Conservation (phyloP, 2,888 invertebrate species). For the Thera obeliscata region DNA sequence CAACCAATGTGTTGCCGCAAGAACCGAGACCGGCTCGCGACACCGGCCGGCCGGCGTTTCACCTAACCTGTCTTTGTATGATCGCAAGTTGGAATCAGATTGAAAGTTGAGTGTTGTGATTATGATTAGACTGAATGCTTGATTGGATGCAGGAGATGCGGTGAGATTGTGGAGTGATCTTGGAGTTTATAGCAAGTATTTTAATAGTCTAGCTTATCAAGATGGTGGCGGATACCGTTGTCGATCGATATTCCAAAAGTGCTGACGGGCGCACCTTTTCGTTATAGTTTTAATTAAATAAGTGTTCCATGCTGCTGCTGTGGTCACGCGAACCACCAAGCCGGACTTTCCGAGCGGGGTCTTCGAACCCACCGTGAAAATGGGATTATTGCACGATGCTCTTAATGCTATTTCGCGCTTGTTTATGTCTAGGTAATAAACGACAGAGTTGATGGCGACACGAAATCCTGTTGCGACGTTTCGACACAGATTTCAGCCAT, state of each 20-base stretch:
- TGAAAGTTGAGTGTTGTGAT: conserved; percentile 38
- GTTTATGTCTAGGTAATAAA: conserved; percentile 51
- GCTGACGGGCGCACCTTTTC: conserved; percentile 21
- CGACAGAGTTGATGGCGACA: conserved; percentile 28
- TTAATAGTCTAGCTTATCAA: conserved; percentile 41
- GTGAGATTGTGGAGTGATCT: conserved; percentile 29
- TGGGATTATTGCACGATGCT: conserved; percentile 76
- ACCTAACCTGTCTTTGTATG: conserved; percentile 58
- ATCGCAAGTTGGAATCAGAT: conserved; percentile 26
- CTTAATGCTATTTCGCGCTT: conserved; percentile 71
- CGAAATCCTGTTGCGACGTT: conserved; percentile 26
- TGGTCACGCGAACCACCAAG: conserved; percentile 59
- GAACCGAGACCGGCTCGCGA: conserved; percentile 33
- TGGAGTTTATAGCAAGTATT: conserved; percentile 15
- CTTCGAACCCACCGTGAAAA: conserved; percentile 79
- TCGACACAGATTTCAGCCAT: conserved; percentile 14
- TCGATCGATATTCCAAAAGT: conserved; percentile 27
- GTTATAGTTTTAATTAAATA: conserved; percentile 69
- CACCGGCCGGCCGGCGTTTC: conserved; percentile 73
- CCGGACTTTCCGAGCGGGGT: conserved; percentile 53
- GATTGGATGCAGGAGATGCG: conserved; percentile 31
- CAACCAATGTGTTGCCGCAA: conserved; percentile 23
- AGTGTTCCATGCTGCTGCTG: conserved; percentile 48
- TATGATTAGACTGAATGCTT: conserved; percentile 32
- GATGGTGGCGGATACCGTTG: conserved; percentile 45